Conservation (phyloP, 2,888 invertebrate genomes). For the Lymantria dispar region DNA sequence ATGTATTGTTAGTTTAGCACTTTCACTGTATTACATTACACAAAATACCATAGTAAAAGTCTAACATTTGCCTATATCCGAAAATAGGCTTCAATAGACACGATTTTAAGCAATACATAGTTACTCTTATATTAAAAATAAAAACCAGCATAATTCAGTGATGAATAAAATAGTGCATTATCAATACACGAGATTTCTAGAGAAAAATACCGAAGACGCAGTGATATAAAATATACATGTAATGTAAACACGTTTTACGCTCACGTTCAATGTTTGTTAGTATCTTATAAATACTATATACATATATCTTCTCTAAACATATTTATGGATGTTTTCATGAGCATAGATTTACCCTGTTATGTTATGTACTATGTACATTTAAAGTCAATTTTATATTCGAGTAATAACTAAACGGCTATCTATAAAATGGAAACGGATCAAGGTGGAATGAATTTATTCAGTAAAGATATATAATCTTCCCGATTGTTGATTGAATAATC, state of each 20-base stretch:
- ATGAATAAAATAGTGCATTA: no score
- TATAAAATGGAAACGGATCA: slow-evolving; percentile 59
- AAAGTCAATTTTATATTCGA: slow-evolving; percentile 14
- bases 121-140: no score
- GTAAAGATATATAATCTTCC: slow-evolving; percentile 42
- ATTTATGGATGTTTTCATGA: slow-evolving; percentile 14
- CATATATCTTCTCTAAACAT: slow-evolving; percentile 1
- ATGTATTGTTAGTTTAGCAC: no score
- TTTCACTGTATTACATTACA: no score
- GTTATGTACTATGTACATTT: slow-evolving; percentile 11
- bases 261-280: slow-evolving; percentile 11
- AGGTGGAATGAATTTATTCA: slow-evolving; percentile 55
- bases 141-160: no score
- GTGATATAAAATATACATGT: neutral
- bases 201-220: neutral
- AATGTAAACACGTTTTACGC: slow-evolving; percentile 2
- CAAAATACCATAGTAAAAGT: no score
- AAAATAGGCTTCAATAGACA: no score
- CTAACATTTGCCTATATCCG: no score
- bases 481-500: slow-evolving; percentile 58
- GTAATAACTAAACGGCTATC: slow-evolving; percentile 28
- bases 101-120: no score
- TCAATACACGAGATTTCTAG: no score
- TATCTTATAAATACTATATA: slow-evolving; percentile 4
- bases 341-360: slow-evolving; percentile 21